Evolutionary conservation across 2,888 invertebrate species (phyloP).

Genomic region (Pseudococcus jackbeardsleyi): DNA sequence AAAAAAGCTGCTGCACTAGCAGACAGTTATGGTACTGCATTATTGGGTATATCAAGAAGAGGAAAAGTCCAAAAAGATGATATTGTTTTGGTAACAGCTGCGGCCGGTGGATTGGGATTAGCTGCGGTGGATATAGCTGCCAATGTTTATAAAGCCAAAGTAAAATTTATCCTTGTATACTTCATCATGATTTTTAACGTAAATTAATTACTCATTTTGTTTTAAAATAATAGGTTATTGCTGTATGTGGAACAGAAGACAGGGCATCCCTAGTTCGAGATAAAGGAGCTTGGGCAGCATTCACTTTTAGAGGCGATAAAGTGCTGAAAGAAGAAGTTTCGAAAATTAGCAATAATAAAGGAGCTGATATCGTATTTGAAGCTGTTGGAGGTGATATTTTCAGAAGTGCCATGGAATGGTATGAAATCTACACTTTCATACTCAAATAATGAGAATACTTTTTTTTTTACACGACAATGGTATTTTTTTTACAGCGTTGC

Average conservation of each 20-base stretch:
- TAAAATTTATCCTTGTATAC: conserved; percentile 68
- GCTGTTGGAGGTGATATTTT: conserved; percentile 77
- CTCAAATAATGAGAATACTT: conserved; percentile 18
- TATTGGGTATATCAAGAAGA: conserved; percentile 75
- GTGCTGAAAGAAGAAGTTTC: conserved; percentile 74
- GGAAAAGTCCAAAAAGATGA: conserved; percentile 73
- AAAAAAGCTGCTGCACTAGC: conserved; percentile 75
- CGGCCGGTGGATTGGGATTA: conserved; percentile 76
- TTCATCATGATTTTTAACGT: not conserved
- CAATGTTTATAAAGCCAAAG: conserved; percentile 78
- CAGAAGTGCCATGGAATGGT: conserved; percentile 75
- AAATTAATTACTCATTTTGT: not conserved
- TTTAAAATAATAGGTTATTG: conserved; percentile 74
- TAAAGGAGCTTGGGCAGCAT: conserved; percentile 77
- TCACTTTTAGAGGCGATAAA: conserved; percentile 73
- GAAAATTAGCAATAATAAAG: conserved; percentile 74
- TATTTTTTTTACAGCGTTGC: conserved; percentile 71
- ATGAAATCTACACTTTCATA: not conserved
- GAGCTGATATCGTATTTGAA: conserved; percentile 78
- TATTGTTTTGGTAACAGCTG: conserved; percentile 77
- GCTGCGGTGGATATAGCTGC: conserved; percentile 80
- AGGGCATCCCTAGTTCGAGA: conserved; percentile 74
- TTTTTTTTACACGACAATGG: not conserved
- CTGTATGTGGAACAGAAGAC: conserved; percentile 77
- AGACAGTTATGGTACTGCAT: conserved; percentile 77